Evolutionary conservation across 2,113 vertebrate species (phyloP).

Genomic region (Lichenostomus cassidix): DNA sequence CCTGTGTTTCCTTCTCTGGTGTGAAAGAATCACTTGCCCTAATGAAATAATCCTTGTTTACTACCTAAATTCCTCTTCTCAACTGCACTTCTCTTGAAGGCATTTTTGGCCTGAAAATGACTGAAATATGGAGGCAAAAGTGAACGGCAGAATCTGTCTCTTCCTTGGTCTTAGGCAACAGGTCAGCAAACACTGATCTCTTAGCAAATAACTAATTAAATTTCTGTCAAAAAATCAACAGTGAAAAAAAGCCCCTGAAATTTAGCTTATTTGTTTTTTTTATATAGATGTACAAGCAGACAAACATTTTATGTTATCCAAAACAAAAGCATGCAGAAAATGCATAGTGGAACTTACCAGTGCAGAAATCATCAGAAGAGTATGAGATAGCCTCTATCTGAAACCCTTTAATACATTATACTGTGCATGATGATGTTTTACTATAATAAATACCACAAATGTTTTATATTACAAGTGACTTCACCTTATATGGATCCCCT

Average conservation of each 20-base stretch:
- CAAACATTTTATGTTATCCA: neutral
- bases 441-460: neutral
- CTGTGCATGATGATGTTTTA: neutral
- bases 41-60: neutral
- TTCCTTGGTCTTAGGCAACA: neutral
- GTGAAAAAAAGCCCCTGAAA: neutral
- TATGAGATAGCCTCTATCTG: neutral
- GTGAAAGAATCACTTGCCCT: neutral
- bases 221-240: neutral
- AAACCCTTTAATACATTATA: neutral
- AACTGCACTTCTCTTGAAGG: neutral
- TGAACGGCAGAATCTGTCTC: neutral
- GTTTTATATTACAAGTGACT: neutral
- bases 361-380: neutral
- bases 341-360: neutral
- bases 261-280: neutral
- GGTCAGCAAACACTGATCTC: neutral
- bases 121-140: neutral
- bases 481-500: neutral
- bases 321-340: neutral
- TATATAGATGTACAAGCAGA: neutral
- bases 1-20: neutral
- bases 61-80: neutral
- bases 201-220: neutral
- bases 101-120: neutral